These are phyloP conservation scores for Echeneis naucrates DNA, from an alignment of 2,797 vertebrate genomes.

Conservation along the genomic window DNA sequence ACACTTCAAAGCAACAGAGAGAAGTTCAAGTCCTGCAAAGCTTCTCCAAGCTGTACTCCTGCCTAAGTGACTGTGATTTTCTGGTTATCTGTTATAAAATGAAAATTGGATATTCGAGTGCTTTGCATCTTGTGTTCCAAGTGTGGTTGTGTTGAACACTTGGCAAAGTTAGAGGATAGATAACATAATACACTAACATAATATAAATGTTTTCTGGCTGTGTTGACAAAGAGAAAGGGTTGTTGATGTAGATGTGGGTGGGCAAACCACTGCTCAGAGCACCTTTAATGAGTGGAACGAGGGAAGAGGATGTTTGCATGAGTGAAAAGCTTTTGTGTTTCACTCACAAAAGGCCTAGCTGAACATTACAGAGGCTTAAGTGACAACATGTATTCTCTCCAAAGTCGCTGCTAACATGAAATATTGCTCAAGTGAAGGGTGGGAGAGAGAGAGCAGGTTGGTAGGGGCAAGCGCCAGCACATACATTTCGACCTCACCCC, in stretches of 20 bases:
- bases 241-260: conserved; percentile 56
- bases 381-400: conserved; percentile 71
- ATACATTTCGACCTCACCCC: conserved; percentile 71
- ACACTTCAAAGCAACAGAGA: not conserved
- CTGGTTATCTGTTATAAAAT: not conserved
- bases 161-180: not conserved
- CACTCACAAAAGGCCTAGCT: conserved; percentile 59
- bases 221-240: not conserved
- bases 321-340: conserved; percentile 70
- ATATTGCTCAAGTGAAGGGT: conserved; percentile 63
- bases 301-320: conserved; percentile 69
- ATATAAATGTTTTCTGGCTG: conserved; percentile 21
- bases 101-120: not conserved
- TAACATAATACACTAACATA: not conserved
- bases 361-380: conserved; percentile 67
- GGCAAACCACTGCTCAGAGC: conserved; percentile 40
- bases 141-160: conserved; percentile 3
- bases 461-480: conserved; percentile 75
- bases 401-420: conserved; percentile 68
- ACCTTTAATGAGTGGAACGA: conserved; percentile 48
- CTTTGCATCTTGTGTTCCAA: not conserved
- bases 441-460: conserved; percentile 33
- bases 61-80: not conserved
- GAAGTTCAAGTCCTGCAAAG: not conserved
- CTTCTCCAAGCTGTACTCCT: not conserved